A percentile compares a stretch with the other conserved stretches of the same genome.
Conservation (phyloP, 2,113 vertebrate genomes). For the Fregata magnificens region DNA sequence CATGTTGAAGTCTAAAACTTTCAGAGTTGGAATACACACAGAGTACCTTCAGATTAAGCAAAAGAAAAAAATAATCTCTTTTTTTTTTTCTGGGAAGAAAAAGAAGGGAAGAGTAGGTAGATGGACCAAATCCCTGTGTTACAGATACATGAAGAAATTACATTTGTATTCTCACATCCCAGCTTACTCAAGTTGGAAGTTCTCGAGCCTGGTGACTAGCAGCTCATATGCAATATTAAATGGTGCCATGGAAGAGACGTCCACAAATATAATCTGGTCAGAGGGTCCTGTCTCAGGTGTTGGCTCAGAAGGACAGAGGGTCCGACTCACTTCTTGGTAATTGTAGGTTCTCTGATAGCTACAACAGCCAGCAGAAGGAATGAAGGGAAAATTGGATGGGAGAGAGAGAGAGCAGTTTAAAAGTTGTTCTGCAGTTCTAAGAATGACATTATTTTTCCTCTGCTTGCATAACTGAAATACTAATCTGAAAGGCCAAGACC, state of each 20-base stretch:
- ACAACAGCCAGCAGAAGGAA: neutral
- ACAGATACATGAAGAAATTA: neutral
- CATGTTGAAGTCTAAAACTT: neutral
- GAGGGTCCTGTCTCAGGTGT: constrained; percentile 62
- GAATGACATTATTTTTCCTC: neutral
- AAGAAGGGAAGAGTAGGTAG: neutral
- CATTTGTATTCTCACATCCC: neutral
- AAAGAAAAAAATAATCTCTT: neutral
- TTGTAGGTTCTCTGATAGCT: constrained; percentile 79
- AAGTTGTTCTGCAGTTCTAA: neutral
- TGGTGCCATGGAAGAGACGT: constrained; percentile 78
- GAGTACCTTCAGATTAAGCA: neutral
- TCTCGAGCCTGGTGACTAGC: constrained; percentile 73
- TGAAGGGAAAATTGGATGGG: neutral
- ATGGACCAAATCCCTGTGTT: neutral
- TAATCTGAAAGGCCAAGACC: neutral
- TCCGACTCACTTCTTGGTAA: constrained; percentile 83
- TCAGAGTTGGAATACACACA: neutral
- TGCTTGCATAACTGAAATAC: neutral
- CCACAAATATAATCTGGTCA: constrained; percentile 77
- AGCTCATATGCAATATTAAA: constrained; percentile 71
- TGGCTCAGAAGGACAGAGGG: constrained; percentile 78
- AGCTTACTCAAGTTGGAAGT: constrained; percentile 80
- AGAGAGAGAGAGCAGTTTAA: neutral
- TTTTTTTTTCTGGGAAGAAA: neutral